A percentile compares a stretch with the other conserved stretches of the same genome.
Conservation (phyloP, 2,113 vertebrate species). For the Petrocephalus microphthalmus region DNA sequence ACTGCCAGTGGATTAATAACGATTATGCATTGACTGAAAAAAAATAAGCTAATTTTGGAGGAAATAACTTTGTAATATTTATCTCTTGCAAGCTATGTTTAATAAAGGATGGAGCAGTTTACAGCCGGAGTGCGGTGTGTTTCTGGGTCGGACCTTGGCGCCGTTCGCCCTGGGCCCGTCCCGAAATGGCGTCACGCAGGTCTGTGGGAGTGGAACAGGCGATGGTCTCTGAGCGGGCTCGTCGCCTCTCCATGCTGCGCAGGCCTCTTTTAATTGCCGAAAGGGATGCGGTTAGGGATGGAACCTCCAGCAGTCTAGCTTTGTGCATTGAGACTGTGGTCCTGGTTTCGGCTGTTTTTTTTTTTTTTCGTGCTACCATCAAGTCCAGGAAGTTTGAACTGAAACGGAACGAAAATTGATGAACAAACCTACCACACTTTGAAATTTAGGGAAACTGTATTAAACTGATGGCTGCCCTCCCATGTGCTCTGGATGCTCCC, state of each 20-base stretch:
- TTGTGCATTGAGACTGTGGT: neutral
- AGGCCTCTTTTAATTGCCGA: neutral
- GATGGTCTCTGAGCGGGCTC: neutral
- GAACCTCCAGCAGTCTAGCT: neutral
- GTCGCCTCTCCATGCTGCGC: neutral
- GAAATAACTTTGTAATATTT: conserved; percentile 98
- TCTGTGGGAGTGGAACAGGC: neutral
- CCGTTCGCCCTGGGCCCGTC: neutral
- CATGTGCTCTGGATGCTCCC: neutral
- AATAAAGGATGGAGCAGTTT: conserved; percentile 98
- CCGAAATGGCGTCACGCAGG: neutral
- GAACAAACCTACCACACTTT: neutral
- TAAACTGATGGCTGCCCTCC: neutral
- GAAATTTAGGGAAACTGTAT: neutral
- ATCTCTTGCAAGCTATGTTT: conserved; percentile 98
- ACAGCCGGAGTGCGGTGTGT: conserved; percentile 54
- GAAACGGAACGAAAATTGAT: neutral
- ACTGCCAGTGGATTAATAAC: conserved; percentile 75
- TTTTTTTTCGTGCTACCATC: neutral
- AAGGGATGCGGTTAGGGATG: too few species aligned
- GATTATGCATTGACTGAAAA: conserved; percentile 82
- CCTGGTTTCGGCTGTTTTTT: neutral
- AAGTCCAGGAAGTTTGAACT: neutral
- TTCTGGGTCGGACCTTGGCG: neutral
- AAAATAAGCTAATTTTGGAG: conserved; percentile 93